Evolutionary conservation across 2,113 vertebrate genomes (phyloP).

Genomic region (Spermophilus dauricus): DNA sequence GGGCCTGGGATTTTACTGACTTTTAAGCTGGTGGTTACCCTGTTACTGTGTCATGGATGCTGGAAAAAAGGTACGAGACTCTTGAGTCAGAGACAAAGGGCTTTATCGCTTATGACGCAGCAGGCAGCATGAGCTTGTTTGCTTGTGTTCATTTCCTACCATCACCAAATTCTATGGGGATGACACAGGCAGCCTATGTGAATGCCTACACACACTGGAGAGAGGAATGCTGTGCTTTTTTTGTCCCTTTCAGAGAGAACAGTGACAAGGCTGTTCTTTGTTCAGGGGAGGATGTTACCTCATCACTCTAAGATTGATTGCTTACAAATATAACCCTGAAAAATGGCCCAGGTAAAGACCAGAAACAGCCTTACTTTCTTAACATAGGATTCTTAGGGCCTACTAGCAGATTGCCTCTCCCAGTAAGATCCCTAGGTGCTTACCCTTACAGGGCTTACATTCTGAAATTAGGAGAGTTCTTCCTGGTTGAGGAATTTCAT

Average conservation of each 20-base stretch:
- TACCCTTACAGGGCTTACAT: neutral
- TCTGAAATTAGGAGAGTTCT: neutral
- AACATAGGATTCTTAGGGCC: neutral
- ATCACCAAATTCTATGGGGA: neutral
- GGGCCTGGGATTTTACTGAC: neutral
- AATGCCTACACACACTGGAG: neutral
- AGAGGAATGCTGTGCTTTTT: neutral
- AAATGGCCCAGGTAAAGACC: neutral
- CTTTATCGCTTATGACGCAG: neutral
- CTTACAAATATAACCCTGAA: slow-evolving; percentile 11
- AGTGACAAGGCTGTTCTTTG: neutral
- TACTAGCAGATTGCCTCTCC: neutral
- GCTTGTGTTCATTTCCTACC: neutral
- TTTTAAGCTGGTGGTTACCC: neutral
- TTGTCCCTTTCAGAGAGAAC: neutral
- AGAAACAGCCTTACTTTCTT: neutral
- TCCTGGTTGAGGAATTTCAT: neutral
- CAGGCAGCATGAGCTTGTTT: neutral
- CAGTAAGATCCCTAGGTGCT: neutral
- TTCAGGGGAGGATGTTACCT: neutral
- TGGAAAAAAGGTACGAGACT: neutral
- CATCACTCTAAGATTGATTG: neutral
- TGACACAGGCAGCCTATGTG: neutral
- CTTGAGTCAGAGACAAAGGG: neutral
- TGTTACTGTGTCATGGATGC: neutral